Evolutionary conservation across 2,797 vertebrate genomes (phyloP).

Genomic region (Falco cherrug): DNA sequence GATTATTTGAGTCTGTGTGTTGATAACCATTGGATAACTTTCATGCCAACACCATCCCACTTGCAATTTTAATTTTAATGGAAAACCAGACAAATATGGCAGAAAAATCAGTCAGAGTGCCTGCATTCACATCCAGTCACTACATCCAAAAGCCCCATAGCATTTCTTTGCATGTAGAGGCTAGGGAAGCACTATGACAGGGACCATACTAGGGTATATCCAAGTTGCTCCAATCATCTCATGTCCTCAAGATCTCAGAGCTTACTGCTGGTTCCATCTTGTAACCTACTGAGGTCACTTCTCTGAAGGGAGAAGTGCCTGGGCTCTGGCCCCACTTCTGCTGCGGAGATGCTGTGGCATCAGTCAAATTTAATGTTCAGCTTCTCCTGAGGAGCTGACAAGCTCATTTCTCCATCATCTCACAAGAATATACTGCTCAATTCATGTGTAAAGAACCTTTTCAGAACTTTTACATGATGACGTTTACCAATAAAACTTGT

Average conservation of each 20-base stretch:
- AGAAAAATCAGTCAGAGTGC: not conserved
- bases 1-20: not conserved
- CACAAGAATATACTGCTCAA: not conserved
- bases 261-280: not conserved
- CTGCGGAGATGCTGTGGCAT: not conserved
- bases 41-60: not conserved
- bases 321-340: not conserved
- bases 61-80: not conserved
- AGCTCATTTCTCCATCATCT: not conserved
- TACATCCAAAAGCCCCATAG: not conserved
- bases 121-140: not conserved
- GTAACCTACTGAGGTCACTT: not conserved
- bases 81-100: not conserved
- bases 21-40: not conserved
- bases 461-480: not conserved
- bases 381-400: not conserved
- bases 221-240: not conserved
- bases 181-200: not conserved
- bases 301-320: not conserved
- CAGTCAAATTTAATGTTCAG: not conserved
- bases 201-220: not conserved
- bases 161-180: not conserved
- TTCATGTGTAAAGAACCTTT: not conserved
- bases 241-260: not conserved
- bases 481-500: not conserved